phyloP scores from a whole-genome alignment of 2,888 invertebrate genomes.

The Harpalus rufipes region DNA sequence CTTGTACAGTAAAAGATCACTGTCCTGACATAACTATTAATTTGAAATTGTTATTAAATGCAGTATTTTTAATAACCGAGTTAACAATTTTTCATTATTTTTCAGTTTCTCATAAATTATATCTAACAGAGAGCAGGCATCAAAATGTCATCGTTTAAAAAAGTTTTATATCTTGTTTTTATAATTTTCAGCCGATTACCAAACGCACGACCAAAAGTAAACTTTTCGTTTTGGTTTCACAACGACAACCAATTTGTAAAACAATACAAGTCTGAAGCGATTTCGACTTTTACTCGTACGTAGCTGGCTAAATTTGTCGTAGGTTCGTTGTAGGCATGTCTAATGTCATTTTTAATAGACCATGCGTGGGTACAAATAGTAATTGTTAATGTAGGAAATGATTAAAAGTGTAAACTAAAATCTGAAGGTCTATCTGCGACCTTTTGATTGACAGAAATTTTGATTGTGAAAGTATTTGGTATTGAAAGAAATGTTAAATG shows the following conservation, averaged over 20 bases:
- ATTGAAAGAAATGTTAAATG: conserved; percentile 15
- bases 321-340: background rate
- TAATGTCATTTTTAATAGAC: conserved; percentile 33
- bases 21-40: too few relatives aligned
- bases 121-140: too few relatives aligned
- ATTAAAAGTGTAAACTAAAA: background rate
- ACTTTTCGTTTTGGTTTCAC: conserved; percentile 3
- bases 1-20: too few relatives aligned
- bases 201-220: conserved; percentile 6
- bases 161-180: too few relatives aligned
- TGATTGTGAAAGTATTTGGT: conserved; percentile 25
- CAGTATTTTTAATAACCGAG: too few relatives aligned
- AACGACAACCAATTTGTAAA: conserved; percentile 34
- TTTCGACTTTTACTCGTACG: conserved; percentile 36
- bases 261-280: conserved; percentile 11
- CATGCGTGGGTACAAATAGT: conserved; percentile 30
- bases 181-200: conserved; percentile 9
- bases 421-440: conserved; percentile 32
- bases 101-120: too few relatives aligned
- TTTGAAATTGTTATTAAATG: too few relatives aligned
- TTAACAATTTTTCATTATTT: too few relatives aligned
- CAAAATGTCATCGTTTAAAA: too few relatives aligned
- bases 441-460: conserved; percentile 38
- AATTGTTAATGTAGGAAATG: conserved; percentile 20
- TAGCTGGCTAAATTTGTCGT: conserved; percentile 20